These are phyloP conservation scores for Oostethus manadensis DNA, from an alignment of 2,113 vertebrate species.

Conservation along the genomic window DNA sequence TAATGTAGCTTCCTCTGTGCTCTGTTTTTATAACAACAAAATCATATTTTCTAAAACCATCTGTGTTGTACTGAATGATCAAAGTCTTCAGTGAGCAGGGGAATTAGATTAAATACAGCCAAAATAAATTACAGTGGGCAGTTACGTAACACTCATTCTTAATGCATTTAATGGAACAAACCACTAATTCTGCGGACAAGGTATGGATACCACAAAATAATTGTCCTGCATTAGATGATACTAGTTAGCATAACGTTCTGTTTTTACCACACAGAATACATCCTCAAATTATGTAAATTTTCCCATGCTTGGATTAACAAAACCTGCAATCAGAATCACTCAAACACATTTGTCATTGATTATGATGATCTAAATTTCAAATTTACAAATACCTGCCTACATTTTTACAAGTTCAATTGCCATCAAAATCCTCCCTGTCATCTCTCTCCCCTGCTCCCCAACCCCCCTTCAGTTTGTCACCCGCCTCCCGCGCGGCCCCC, in stretches of 20 bases:
- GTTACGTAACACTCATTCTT: not conserved
- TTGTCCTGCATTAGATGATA: not conserved
- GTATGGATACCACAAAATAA: not conserved
- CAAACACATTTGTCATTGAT: not conserved
- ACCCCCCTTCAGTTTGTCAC: conserved; percentile 59
- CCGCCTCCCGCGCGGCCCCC: conserved; percentile 88
- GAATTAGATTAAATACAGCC: not conserved
- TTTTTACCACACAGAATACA: conserved; percentile 31
- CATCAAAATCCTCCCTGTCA: conserved; percentile 69
- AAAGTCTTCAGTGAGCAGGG: not conserved
- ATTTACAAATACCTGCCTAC: conserved; percentile 3
- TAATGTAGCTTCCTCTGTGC: not conserved
- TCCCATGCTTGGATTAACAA: conserved; percentile 29
- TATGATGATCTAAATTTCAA: not conserved
- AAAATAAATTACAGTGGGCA: not conserved
- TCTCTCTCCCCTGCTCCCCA: conserved; percentile 52
- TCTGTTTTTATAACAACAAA: too few relatives aligned
- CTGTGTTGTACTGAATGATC: too few relatives aligned
- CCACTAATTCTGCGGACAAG: not conserved
- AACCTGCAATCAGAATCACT: not conserved
- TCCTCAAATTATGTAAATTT: conserved; percentile 41
- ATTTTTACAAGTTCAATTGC: conserved; percentile 28
- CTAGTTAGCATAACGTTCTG: conserved; percentile 43
- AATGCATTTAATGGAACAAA: not conserved
- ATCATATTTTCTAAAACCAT: too few relatives aligned